Base-by-base conservation (phyloP, 2,888 invertebrate genomes). In the Parasteatoda lunata region DNA sequence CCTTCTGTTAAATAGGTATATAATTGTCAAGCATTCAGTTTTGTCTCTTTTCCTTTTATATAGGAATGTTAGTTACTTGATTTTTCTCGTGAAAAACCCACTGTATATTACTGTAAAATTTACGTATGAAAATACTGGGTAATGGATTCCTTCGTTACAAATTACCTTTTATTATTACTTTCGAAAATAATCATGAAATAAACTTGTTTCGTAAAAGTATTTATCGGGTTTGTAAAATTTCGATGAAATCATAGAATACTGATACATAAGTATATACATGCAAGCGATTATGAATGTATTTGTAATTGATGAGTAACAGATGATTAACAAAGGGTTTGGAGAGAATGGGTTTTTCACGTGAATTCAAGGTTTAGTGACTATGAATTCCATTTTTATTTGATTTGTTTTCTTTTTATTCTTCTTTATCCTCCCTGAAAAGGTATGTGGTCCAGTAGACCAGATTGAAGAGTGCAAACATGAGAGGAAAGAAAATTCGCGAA, bases 381-480 rank as follows among this genome's bases (percentile, higher is more conserved):
- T 49, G 30, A 64, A 48, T 83, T 72, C 52, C 30, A 69, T 52
- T 9, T 78, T 69, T 54, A 52, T 52, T 69, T 78, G 68, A 69
- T 78, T 59, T 48, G 70, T 69, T 47, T 65, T 47, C 47, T 77
- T 30, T 48, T 49, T 88, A 88, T 64, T 88, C 88, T 54, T 89
- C 89, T 73, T 77, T 77, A 64, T 89, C 90, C 85, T 90, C 89
- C 65, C 90, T 77, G 87, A 96, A 95, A 91, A 96, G 94, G 93
- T 96, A 96, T 90, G 96, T 96, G 90, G 96, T 94, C 97, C 97
- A 98, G 93, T 97, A 97, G 93, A 96, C 96, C 93, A 97, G 94
- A 93, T 97, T 97, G 94, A 97, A 97, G 91, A 97, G 94, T 90
- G 97, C 97, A 93, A 97, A 97, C 90, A 97, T 97, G 92, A 97